These are phyloP conservation scores for Machaerirhynchus nigripectus DNA, from an alignment of 2,113 vertebrate genomes.

Conservation along the genomic window DNA sequence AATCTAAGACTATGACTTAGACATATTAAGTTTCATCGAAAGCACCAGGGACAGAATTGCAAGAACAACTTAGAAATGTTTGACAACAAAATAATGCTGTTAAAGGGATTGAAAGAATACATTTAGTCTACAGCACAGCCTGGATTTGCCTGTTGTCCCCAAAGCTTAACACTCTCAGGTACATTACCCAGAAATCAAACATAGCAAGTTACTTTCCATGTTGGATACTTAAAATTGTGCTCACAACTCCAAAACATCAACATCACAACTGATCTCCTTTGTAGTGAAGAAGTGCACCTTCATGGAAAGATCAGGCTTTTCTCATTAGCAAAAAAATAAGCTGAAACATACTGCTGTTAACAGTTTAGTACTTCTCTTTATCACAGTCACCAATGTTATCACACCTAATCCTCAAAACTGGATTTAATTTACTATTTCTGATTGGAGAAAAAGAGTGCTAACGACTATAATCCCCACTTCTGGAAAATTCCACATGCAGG, in stretches of 20 bases:
- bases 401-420: background rate
- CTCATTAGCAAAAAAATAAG: background rate
- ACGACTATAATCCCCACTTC: background rate
- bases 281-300: background rate
- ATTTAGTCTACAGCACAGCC: background rate
- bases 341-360: background rate
- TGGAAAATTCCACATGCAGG: conserved; percentile 32
- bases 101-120: background rate
- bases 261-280: too few species aligned
- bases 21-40: background rate
- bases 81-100: background rate
- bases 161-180: background rate
- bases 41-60: background rate
- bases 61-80: background rate
- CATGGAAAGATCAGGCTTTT: background rate
- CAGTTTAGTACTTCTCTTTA: background rate
- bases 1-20: background rate
- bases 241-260: background rate
- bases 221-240: background rate
- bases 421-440: background rate
- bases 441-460: background rate
- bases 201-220: background rate
- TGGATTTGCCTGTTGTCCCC: background rate
- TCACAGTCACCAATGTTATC: background rate
- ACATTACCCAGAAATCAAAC: background rate